Evolutionary conservation across 2,113 vertebrate genomes (phyloP).

Genomic region (Pygoscelis adeliae): DNA sequence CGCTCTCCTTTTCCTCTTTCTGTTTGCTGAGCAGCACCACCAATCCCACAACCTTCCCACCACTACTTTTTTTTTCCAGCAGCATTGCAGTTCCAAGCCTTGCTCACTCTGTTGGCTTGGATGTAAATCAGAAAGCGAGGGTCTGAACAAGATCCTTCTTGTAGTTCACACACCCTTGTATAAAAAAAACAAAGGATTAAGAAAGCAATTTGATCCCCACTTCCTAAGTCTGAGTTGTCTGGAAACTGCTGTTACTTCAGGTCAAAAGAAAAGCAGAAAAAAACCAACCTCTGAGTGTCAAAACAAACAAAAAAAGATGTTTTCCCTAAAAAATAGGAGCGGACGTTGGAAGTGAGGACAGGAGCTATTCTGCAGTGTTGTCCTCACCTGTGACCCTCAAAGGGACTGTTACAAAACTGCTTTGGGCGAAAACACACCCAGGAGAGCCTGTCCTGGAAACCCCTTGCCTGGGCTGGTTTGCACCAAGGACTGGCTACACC

Average conservation of each 20-base stretch:
- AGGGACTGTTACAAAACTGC: fast-evolving
- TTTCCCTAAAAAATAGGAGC: not conserved
- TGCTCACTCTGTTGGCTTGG: not conserved
- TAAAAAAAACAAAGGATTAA: not conserved
- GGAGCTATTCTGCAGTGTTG: not conserved
- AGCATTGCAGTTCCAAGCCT: not conserved
- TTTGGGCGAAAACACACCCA: not conserved
- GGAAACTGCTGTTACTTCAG: not conserved
- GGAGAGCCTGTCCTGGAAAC: not conserved
- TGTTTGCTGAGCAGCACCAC: conserved; percentile 55
- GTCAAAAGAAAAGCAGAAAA: not conserved
- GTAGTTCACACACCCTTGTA: conserved; percentile 15
- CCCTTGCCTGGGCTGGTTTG: not conserved
- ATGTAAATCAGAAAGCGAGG: not conserved
- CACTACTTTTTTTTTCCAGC: not conserved
- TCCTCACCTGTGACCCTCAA: fast-evolving
- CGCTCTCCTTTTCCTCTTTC: conserved; percentile 35
- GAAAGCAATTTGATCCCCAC: not conserved
- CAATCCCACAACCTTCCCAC: conserved; percentile 22
- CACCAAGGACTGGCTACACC: not conserved
- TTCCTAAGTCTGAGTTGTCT: conserved; percentile 29
- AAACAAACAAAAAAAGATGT: not conserved
- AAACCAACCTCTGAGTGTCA: not conserved
- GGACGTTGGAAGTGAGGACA: fast-evolving
- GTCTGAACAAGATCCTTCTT: conserved; percentile 58